Base-by-base conservation (phyloP, 2,797 vertebrate genomes). In the Chelon auratus region DNA sequence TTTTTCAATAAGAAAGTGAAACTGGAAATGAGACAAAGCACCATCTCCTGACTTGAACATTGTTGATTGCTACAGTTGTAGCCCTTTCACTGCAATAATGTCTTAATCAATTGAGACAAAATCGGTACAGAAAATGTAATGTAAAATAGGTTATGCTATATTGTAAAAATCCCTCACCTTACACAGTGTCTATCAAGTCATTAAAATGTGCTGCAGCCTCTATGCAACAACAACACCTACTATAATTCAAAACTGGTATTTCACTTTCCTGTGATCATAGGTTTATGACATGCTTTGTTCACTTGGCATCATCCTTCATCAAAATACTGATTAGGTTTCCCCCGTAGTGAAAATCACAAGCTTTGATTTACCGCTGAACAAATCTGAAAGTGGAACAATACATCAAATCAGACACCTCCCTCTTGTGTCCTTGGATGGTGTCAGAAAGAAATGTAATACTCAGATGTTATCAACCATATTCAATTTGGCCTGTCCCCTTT, bases 301-400 rank as follows among this genome's bases (percentile, higher is more conserved):
- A 43, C 70, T 56, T n/a, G 18, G 33, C 18, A 65, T 72, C 4
- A 55, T 15, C 20, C 30, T 30, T 17, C 15, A 9, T 15, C n/a
- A 60, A 68, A 73, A 65, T 52, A 56, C 26, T 55, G 30, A 61
- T 72, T 10, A 56, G 0, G 9, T 30, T 5, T 58, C 20, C 40
- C 51, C 9, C 42, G 11, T 52, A 53, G 26, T 24, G 4, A 63
- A 47, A 50, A 62, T 45, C 22, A 58, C 13, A 47, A 17, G 30
- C 54, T 75, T 22, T 74, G 72, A 80, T 84, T 75, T 78, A 82
- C 53, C 39, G 36, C 57, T 42, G 17, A 77, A 68, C 5, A 54
- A 72, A 60, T 72, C 36, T 7, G 15, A 63, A 61, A 36, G 33
- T 17, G 9, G 7, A 26, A n/a, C 55, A 60, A 36, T 85, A 80